Conservation (phyloP, 2,797 vertebrate genomes). For the Gallinago stenura region DNA sequence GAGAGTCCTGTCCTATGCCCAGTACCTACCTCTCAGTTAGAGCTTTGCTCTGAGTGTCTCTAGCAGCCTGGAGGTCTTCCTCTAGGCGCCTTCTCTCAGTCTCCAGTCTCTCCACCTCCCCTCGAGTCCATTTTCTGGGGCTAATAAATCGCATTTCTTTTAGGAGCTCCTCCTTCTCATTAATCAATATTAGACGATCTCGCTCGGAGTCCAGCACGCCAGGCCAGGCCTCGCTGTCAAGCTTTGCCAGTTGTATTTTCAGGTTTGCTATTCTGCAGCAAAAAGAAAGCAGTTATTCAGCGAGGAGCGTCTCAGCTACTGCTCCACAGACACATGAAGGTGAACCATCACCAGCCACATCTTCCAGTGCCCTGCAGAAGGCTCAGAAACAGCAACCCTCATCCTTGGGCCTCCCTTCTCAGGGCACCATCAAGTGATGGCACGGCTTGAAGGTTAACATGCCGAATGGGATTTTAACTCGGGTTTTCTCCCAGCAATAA, state of each 20-base stretch:
- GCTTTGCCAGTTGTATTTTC: constrained; percentile 94
- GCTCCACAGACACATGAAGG: not conserved
- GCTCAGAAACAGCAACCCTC: not conserved
- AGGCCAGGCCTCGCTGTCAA: constrained; percentile 96
- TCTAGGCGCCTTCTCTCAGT: constrained; percentile 89
- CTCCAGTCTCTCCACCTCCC: constrained; percentile 90
- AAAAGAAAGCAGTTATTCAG: not conserved
- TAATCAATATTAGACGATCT: constrained; percentile 94
- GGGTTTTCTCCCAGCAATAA: not conserved
- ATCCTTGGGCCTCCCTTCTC: not conserved
- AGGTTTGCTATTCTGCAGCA: constrained; percentile 90
- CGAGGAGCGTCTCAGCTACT: not conserved
- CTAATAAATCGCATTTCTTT: constrained; percentile 93
- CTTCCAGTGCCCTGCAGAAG: not conserved
- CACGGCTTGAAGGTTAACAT: rapidly evolving
- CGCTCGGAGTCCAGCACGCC: constrained; percentile 94
- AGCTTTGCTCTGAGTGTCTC: constrained; percentile 96
- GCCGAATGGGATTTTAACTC: not conserved
- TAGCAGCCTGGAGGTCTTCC: constrained; percentile 91
- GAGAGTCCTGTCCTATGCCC: not conserved
- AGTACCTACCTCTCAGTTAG: constrained; percentile 90
- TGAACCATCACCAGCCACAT: not conserved
- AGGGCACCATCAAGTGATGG: rapidly evolving
- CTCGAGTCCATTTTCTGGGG: constrained; percentile 88
- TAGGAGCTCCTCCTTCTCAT: constrained; percentile 96